Evolutionary conservation across 2,797 vertebrate genomes (phyloP), one percentile per base, ranked within the genome.

Genomic region (Sciurus carolinensis): DNA sequence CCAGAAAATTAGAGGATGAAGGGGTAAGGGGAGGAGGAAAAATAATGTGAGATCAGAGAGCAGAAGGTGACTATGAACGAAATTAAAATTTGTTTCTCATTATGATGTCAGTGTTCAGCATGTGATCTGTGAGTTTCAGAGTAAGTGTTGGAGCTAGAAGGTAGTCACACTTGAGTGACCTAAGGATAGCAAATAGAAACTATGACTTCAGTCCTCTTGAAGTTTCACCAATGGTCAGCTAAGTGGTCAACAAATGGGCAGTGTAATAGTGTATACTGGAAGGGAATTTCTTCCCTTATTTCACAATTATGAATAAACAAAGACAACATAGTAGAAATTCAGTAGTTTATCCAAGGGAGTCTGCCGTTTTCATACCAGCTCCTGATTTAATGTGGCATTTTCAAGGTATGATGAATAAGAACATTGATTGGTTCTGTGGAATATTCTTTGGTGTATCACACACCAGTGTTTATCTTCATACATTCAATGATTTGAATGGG

Each of bases 351-450:
- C 39, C 20, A 50, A 54, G 44, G 54, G 62, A 91, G 28, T 44
- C 20, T 95, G 42, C n/a, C 18, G 83, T 44, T 59, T 72, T 66
- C 71, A 87, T 83, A 59, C 26, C 57, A 92, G 47, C 44, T 81
- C 57, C 59, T 94, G 42, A 86, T 62, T 83, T 76, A 91, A 79
- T 84, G 18, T 73, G 39, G 28, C 18, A 87, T 72, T 75, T 87
- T 11, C 24, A 62, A 89, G 28, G 24, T 82, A 42, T 92, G 44
- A 67, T 71, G 76, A 89, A 24, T 79, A 85, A 84, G 1, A 24
- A 93, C 30, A 54, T 22, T 76, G 24, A 26, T n/a, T 20, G 3
- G 12, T 90, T 86, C 36, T 13, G 8, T 57, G 20, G n/a, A 90
- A 73, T 66, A 52, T 85, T 73, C 54, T 88, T 89, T 64, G 20